Base-by-base conservation (phyloP, 2,113 vertebrate species). In the Calcarius ornatus region DNA sequence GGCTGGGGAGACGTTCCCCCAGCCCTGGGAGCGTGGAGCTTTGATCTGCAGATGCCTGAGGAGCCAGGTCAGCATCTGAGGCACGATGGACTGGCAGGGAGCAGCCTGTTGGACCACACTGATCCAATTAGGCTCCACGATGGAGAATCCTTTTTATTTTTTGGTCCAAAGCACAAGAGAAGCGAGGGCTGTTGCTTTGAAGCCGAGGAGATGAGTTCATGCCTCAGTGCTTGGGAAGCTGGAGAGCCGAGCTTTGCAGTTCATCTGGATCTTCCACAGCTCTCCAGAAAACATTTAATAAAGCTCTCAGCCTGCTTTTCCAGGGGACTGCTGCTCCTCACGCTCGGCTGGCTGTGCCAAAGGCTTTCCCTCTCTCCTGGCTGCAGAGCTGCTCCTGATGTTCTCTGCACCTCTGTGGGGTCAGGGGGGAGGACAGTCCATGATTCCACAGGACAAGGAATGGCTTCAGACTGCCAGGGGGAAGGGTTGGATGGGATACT, bases 1-100 rank as follows among this genome's bases (percentile, higher is more conserved):
- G 65, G 51, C 79, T 53, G 75, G 54, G 88, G 47, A 65, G 54
- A 59, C 1, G 4, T 47, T 71, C 75, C 79, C 72, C 42, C 1
- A 0, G 53, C 60, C 12, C 76, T 8, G 79, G 73, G 66, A 57
- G 30, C 10, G 50, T 4, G 24, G 78, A 15, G 91, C 94, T 95
- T 95, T 95, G 94, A 97, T 94, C 31, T 91, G 89, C 95, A 86
- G 81, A 81, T 89, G 89, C 37, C 4, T 40, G 12, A 80, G 91
- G 73, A 92, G 90, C 81, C 86, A 92, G 84, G 70, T 89, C 84
- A 81, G 92, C 70, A 27, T 87, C 57, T 95, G 81, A 69, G 37
- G 75, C 45, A 24, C 89, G 27, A 28, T 5, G 57, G 89, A 20
- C 83, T 70, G 88, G 86, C 73, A 76, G 73, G 45, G 91, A 82